Conservation (phyloP, 2,888 invertebrate genomes). For the Xanthia icteritia region DNA sequence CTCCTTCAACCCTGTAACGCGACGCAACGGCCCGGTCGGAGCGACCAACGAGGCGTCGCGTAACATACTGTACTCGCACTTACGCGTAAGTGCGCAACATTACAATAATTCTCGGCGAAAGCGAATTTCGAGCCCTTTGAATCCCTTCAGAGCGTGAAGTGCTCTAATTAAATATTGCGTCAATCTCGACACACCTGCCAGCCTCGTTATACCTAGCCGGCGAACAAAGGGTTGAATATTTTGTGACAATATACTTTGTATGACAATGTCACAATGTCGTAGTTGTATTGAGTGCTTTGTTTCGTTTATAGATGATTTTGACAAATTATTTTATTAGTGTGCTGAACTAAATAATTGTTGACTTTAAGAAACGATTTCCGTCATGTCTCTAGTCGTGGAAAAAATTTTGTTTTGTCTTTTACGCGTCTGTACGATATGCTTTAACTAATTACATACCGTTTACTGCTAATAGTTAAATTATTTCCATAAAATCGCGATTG, state of each 20-base stretch:
- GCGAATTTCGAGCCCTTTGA: slow-evolving; percentile 65
- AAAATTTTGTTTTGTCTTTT: neutral
- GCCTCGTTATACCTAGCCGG: slow-evolving; percentile 50
- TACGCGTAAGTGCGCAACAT: slow-evolving; percentile 64
- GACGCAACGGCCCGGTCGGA: slow-evolving; percentile 31
- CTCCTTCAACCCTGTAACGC: slow-evolving; percentile 34
- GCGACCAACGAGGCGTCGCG: slow-evolving; percentile 53
- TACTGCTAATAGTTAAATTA: neutral
- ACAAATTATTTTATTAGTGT: slow-evolving; percentile 15
- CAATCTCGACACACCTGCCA: slow-evolving; percentile 67
- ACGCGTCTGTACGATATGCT: neutral
- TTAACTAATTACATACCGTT: neutral
- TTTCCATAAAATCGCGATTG: neutral
- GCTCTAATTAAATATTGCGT: slow-evolving; percentile 69
- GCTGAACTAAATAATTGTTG: neutral
- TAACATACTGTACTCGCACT: slow-evolving; percentile 61
- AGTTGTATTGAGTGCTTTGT: slow-evolving; percentile 40
- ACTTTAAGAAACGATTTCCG: neutral
- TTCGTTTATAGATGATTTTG: slow-evolving; percentile 8
- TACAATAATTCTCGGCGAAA: slow-evolving; percentile 64
- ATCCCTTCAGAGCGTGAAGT: slow-evolving; percentile 64
- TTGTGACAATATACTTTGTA: slow-evolving; percentile 56
- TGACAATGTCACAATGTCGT: slow-evolving; percentile 40
- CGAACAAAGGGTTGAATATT: slow-evolving; percentile 58
- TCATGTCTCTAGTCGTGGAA: neutral